Conservation (phyloP, 2,797 vertebrate genomes). For the Todus mexicanus region DNA sequence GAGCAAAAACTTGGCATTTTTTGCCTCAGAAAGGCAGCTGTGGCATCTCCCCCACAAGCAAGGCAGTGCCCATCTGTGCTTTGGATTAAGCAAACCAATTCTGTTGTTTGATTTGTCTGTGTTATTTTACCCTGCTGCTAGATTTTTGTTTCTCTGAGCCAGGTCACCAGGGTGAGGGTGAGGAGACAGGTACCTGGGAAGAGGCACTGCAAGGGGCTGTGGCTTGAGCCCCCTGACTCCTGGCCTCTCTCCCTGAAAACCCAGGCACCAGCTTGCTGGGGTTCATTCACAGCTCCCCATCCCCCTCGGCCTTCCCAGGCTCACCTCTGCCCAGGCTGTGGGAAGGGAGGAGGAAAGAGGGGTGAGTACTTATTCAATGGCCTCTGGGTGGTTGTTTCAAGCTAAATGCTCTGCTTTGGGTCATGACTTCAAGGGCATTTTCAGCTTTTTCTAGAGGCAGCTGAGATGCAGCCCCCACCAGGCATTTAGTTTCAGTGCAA, state of each 20-base stretch:
- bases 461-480: not conserved
- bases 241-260: not conserved
- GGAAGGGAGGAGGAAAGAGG: not conserved
- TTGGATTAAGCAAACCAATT: not conserved
- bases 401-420: not conserved
- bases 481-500: not conserved
- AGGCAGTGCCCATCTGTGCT: not conserved
- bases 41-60: not conserved
- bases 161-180: accelerated
- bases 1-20: not conserved
- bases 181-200: accelerated
- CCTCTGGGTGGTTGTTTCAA: not conserved
- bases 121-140: not conserved
- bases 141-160: not conserved
- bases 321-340: not conserved
- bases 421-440: not conserved
- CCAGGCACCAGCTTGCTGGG: not conserved
- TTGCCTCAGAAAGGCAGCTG: not conserved
- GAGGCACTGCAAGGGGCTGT: accelerated
- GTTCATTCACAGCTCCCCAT: not conserved
- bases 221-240: accelerated
- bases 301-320: not conserved
- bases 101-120: accelerated
- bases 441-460: not conserved
- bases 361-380: not conserved